Evolutionary conservation across 1,140 invertebrate genomes (phyloP), one percentile per base, ranked within the genome.

Genomic region (Macrobrachium rosenbergii): DNA sequence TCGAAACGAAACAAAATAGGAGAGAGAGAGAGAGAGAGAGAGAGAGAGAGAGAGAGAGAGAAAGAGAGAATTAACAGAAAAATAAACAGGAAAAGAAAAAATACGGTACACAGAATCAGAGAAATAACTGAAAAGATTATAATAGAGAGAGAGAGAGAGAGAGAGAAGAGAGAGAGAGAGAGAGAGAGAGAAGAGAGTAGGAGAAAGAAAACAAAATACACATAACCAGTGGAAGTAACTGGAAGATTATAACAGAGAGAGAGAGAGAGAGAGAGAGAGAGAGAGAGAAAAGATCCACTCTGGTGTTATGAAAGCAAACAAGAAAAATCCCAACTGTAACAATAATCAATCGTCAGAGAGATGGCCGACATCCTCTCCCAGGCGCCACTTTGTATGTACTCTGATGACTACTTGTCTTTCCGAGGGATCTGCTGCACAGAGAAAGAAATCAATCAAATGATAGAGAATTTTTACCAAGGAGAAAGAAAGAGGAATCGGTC

Each of bases 41-140:
- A 82, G 80, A 82, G 79, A 82, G 79, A 82, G 79, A 82, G 79
- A 37, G 28, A 37, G 28, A 37, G 28, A 37, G 28, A 37, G 28
- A 37, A 3, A 37, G 28, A 37, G 28, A 16, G n/a, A 11, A 0
- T 12, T 12, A 5, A 6, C 2, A 21, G 63, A 21, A 2, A 2
- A 64, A 2, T 64, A 64, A 21, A 21, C 17, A 64, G 2, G 63
- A 21, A n/a, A 64, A 5, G 16, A 21, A 21, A 64, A 21, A 5
- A 64, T 17, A 3, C 2, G 2, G 3, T 37, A 37, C 28, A 37
- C 28, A 37, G 28, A 37, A 37, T 37, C 28, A 37, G 28, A 3
- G 28, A 37, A 37, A 3, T 37, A 37, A 37, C 28, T 37, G 3
- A 37, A 5, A 64, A 64, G 63, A 5, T 17, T 12, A 72, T 17